These are phyloP conservation scores for Typhlomys cinereus DNA, from an alignment of 2,113 vertebrate genomes.

Conservation along the genomic window DNA sequence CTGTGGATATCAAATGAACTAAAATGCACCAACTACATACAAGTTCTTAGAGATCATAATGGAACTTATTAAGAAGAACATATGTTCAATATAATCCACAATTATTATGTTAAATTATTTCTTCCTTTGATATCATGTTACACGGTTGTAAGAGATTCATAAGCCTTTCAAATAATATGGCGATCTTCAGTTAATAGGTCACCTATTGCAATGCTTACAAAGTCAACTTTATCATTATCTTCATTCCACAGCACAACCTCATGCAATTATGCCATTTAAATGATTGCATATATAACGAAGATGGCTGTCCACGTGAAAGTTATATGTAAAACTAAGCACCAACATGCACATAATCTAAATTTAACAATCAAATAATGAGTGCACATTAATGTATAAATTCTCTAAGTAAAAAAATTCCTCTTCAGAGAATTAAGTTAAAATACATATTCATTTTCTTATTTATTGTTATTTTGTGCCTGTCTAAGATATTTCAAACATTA, in stretches of 20 bases:
- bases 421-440: constrained; percentile 42
- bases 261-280: constrained; percentile 73
- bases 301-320: constrained; percentile 65
- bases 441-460: neutral
- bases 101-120: constrained; percentile 84
- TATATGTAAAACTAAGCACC: constrained; percentile 65
- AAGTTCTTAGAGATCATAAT: constrained; percentile 84
- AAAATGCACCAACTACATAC: constrained; percentile 85
- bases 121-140: constrained; percentile 85
- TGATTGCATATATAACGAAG: constrained; percentile 72
- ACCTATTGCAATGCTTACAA: constrained; percentile 77
- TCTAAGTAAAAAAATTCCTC: constrained; percentile 49
- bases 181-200: constrained; percentile 82
- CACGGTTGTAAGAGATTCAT: constrained; percentile 84
- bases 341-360: constrained; percentile 61
- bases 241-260: constrained; percentile 76
- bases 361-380: constrained; percentile 71
- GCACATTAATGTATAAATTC: constrained; percentile 57
- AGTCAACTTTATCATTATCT: constrained; percentile 77
- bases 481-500: constrained; percentile 50
- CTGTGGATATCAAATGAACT: constrained; percentile 85
- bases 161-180: constrained; percentile 77
- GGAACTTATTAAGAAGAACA: constrained; percentile 86
- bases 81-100: constrained; percentile 82
- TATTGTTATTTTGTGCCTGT: constrained; percentile 42